Conservation (phyloP, 1,140 invertebrate genomes). For the Trichonephila clavata region DNA sequence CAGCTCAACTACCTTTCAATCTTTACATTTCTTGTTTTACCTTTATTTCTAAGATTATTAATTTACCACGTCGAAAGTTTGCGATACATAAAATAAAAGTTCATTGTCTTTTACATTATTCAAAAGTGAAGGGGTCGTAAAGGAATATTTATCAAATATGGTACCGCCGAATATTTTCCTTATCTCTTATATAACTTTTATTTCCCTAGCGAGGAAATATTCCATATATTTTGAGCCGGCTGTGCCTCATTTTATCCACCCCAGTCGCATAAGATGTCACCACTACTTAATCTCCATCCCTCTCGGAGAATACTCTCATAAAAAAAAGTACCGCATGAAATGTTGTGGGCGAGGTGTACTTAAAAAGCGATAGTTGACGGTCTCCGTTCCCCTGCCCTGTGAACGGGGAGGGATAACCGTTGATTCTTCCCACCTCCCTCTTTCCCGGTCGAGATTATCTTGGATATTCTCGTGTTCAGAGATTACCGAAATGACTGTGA, state of each 20-base stretch:
- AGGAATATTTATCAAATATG: no score
- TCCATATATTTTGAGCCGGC: background rate
- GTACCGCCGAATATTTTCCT: no score
- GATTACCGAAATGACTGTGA: background rate
- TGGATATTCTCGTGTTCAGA: slow-evolving; percentile 3
- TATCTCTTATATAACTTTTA: background rate
- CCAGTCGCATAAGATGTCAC: background rate
- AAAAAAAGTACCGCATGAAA: background rate
- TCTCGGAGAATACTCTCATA: background rate
- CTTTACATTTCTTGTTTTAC: no score
- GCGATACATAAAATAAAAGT: no score
- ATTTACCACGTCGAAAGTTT: no score
- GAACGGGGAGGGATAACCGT: background rate
- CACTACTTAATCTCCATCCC: background rate
- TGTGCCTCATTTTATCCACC: background rate
- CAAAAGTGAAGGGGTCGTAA: no score
- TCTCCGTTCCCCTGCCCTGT: background rate
- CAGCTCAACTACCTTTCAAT: no score
- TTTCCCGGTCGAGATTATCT: background rate
- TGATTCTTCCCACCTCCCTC: background rate
- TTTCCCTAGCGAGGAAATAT: background rate
- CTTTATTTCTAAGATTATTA: no score
- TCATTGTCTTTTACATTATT: no score
- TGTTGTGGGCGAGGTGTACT: slow-evolving; percentile 16
- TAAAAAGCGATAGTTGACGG: background rate